Evolutionary conservation across 2,113 vertebrate genomes (phyloP).

Genomic region (Paracanthobrama guichenoti): DNA sequence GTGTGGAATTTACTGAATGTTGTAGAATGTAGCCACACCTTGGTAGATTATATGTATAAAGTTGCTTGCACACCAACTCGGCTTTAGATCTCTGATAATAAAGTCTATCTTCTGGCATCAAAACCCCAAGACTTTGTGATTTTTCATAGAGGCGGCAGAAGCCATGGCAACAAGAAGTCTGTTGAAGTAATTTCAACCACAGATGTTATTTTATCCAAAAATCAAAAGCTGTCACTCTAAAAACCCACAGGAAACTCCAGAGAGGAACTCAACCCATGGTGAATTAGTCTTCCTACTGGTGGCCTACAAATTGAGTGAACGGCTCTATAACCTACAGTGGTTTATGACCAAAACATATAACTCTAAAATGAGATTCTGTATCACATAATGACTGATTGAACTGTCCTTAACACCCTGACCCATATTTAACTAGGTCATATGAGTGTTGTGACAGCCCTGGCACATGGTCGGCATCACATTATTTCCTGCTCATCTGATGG

Average conservation of each 20-base stretch:
- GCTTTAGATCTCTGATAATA: no score
- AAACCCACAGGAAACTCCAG: not conserved
- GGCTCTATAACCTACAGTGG: not conserved
- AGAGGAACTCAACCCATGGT: not conserved
- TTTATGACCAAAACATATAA: not conserved
- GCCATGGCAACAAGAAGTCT: not conserved
- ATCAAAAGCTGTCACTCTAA: not conserved
- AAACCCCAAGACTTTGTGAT: no score
- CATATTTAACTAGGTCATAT: constrained; percentile 61
- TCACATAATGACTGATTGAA: not conserved
- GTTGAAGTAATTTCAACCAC: not conserved
- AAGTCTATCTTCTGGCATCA: no score
- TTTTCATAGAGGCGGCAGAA: no score
- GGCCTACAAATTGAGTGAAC: not conserved
- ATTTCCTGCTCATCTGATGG: constrained; percentile 68
- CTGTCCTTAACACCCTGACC: not conserved
- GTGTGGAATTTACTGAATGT: not conserved
- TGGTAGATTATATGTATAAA: no score
- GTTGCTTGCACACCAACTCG: no score
- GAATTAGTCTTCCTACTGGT: no score
- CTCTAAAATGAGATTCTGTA: not conserved
- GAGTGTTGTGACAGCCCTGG: constrained; percentile 68
- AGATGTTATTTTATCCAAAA: not conserved
- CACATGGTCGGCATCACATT: constrained; percentile 52
- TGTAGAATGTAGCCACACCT: not conserved